Percentiles rank a stretch among this genome's conserved stretches.
phyloP scores from a whole-genome alignment of 2,888 invertebrate species.

The Yponomeuta malinellus region DNA sequence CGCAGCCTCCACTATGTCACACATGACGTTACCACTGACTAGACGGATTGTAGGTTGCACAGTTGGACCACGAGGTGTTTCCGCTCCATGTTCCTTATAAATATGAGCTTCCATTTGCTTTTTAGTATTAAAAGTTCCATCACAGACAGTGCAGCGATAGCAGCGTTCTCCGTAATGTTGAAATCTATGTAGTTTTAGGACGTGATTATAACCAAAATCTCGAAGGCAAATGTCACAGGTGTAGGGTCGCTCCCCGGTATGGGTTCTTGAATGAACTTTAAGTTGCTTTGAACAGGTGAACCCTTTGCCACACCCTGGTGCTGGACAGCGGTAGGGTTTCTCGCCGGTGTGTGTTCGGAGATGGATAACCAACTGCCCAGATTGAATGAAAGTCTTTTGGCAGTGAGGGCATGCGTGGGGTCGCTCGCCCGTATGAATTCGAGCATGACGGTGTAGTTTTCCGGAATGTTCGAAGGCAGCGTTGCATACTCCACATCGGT shows the following conservation, averaged over 20 bases:
- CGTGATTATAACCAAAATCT: constrained; percentile 94
- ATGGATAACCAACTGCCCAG: constrained; percentile 93
- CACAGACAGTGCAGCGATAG: constrained; percentile 94
- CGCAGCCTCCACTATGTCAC: constrained; percentile 61
- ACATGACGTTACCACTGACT: constrained; percentile 56
- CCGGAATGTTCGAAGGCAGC: constrained; percentile 94
- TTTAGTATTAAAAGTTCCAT: constrained; percentile 92
- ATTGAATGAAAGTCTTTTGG: constrained; percentile 92
- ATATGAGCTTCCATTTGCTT: constrained; percentile 94
- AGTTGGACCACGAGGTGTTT: constrained; percentile 58
- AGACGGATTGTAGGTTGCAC: constrained; percentile 44
- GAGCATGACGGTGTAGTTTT: constrained; percentile 91
- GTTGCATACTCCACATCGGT: constrained; percentile 91
- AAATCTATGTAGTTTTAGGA: constrained; percentile 90
- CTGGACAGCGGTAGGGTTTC: constrained; percentile 88
- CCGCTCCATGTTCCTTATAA: constrained; percentile 71
- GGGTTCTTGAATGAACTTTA: constrained; percentile 93
- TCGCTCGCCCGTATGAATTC: constrained; percentile 92
- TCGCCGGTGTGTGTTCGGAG: constrained; percentile 93
- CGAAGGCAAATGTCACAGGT: constrained; percentile 94
- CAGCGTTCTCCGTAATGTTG: constrained; percentile 95
- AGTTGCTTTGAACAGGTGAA: constrained; percentile 95
- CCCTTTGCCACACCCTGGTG: constrained; percentile 90
- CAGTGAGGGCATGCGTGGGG: constrained; percentile 93
- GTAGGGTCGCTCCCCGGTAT: constrained; percentile 93